Percentiles rank a stretch among this genome's conserved stretches.
phyloP scores from a whole-genome alignment of 2,113 vertebrate species.

The Xiphophorus couchianus region DNA sequence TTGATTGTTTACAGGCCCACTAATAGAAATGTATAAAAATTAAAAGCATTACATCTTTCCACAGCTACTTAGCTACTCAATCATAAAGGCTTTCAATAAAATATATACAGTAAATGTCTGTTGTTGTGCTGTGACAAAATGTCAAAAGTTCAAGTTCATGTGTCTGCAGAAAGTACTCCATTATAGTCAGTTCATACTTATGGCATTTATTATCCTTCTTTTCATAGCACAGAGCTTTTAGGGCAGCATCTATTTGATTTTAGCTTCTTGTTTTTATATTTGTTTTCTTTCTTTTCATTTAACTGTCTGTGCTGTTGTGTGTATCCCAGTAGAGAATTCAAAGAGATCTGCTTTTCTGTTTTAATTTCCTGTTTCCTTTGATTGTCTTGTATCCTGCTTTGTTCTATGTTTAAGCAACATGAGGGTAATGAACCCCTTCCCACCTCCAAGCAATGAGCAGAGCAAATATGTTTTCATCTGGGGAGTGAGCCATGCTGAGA shows the following conservation, averaged over 20 bases:
- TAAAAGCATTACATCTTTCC: too few species aligned
- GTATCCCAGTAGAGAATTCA: conserved; percentile 21
- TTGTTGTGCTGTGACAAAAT: too few species aligned
- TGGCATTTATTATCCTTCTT: conserved; percentile 1
- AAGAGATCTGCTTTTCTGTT: conserved; percentile 9
- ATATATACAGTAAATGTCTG: too few species aligned
- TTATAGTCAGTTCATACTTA: not conserved
- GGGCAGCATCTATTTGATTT: conserved; percentile 16
- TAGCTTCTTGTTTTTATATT: conserved; percentile 35
- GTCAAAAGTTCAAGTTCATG: too few species aligned
- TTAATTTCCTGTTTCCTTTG: conserved; percentile 1
- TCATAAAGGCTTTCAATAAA: too few species aligned
- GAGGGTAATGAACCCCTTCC: conserved; percentile 23
- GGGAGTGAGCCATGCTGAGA: conserved; percentile 23
- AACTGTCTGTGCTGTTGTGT: conserved; percentile 5
- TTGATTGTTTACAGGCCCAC: too few species aligned
- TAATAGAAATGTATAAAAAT: too few species aligned
- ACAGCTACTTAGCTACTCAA: too few species aligned
- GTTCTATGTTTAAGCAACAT: conserved; percentile 19
- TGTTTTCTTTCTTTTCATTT: conserved; percentile 17
- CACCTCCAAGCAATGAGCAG: conserved; percentile 8
- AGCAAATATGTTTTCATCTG: conserved; percentile 37
- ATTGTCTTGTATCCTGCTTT: conserved; percentile 7
- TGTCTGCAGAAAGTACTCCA: too few species aligned
- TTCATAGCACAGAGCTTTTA: conserved; percentile 19